Evolutionary conservation across 2,113 vertebrate species (phyloP), one percentile per base, ranked within the genome.

Genomic region (Laterallus jamaicensis): DNA sequence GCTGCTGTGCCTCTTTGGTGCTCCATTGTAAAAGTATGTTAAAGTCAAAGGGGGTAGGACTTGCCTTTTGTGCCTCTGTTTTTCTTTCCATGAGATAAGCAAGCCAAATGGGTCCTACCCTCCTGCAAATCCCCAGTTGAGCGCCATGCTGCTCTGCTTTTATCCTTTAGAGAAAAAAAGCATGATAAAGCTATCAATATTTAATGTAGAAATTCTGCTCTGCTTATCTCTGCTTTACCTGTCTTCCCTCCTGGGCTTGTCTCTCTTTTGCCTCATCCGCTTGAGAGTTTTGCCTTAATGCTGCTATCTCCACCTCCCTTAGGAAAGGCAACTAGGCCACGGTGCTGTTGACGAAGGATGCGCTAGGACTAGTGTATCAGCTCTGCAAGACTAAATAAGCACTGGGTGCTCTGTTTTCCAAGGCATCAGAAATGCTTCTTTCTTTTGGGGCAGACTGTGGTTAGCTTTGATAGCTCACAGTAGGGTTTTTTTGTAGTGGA

Each of bases 231-330:
- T 85, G 60, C 35, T 77, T 82, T 79, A 75, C 70, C 50, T 70
- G 35, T 55, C 31, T 74, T 93, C 59, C 76, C 47, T 89, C 44
- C 73, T 84, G 81, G 37, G 15, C 28, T 87, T 28, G 32, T 68
- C 37, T 95, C 78, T 88, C 16, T 52, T 96, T 78, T 78, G 32
- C 59, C 42, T 93, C 88, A 88, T 94, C 80, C 93, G 55, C 92
- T 89, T 91, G 91, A 92, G 93, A 78, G 39, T 84, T 71, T 90
- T 92, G 75, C 63, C 73, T 86, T 96, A 87, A 89, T 88, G 87
- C 68, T 26, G 26, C 75, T 78, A 20, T 70, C 66, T 96, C 54
- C 1, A 9, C 55, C 83, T 96, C 74, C 69, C 49, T 92, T 66
- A 35, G 42, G 87, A 80, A 91, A 87, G 86, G 44, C 22, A 74